Evolutionary conservation across 2,113 vertebrate genomes (phyloP).

Genomic region (Scartelaos histophorus): DNA sequence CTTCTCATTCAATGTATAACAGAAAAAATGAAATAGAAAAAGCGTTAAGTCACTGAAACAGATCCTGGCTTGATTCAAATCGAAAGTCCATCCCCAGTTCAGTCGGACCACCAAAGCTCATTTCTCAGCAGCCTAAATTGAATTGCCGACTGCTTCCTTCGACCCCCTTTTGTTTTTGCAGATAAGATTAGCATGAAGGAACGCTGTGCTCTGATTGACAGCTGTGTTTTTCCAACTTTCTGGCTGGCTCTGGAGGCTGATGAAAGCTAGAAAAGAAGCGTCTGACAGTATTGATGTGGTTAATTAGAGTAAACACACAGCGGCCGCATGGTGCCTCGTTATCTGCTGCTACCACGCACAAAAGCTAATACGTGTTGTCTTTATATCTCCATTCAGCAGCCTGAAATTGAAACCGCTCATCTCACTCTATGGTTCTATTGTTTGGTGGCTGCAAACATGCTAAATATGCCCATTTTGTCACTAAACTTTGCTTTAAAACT

Average conservation of each 20-base stretch:
- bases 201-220: slow-evolving; percentile 50
- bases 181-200: slow-evolving; percentile 41
- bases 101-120: slow-evolving; percentile 7
- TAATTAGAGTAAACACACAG: slow-evolving; percentile 71
- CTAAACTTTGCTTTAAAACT: slow-evolving; percentile 27
- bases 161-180: slow-evolving; percentile 8
- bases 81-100: slow-evolving; percentile 3
- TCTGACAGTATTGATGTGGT: slow-evolving; percentile 66
- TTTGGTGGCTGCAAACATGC: slow-evolving; percentile 16
- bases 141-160: slow-evolving; percentile 21
- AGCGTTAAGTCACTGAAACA: slow-evolving; percentile 37
- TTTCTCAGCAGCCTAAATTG: slow-evolving; percentile 13
- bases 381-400: slow-evolving; percentile 46
- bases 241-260: slow-evolving; percentile 47
- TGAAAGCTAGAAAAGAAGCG: slow-evolving; percentile 57
- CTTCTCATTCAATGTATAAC: background rate
- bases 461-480: background rate
- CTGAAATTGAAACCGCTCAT: slow-evolving; percentile 50
- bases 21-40: background rate
- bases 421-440: slow-evolving; percentile 18
- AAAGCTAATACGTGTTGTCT: slow-evolving; percentile 40
- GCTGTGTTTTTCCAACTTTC: slow-evolving; percentile 48
- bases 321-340: slow-evolving; percentile 41
- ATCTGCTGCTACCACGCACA: slow-evolving; percentile 47
- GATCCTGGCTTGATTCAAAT: slow-evolving; percentile 46